Evolutionary conservation across 2,113 vertebrate genomes (phyloP).

Genomic region (Corynorhinus townsendii): DNA sequence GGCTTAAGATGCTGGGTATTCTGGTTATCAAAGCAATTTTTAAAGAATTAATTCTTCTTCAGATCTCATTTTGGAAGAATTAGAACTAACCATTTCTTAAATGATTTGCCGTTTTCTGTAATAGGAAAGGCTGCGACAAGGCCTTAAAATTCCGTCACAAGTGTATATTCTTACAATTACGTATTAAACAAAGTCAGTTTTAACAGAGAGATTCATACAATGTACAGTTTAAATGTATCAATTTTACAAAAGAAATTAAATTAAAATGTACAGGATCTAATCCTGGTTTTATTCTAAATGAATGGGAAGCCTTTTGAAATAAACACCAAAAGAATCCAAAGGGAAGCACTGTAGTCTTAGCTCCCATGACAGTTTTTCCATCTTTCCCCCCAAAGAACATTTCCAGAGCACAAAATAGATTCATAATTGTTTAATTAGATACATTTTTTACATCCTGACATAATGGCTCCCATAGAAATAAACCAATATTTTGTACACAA

Average conservation of each 20-base stretch:
- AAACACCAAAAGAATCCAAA: neutral
- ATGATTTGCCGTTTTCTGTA: slow-evolving; percentile 15
- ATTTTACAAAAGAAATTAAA: slow-evolving; percentile 24
- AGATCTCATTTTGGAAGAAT: neutral
- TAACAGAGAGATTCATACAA: slow-evolving; percentile 15
- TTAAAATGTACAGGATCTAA: neutral
- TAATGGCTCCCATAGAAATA: slow-evolving; percentile 64
- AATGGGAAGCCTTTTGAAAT: neutral
- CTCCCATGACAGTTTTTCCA: neutral
- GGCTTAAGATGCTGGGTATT: neutral
- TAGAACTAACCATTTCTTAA: neutral
- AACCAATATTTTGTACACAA: slow-evolving; percentile 63
- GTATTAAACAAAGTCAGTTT: neutral
- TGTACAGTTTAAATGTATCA: neutral
- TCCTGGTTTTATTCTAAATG: slow-evolving; percentile 6
- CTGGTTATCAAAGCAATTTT: neutral
- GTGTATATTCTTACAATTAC: neutral
- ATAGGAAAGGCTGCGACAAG: neutral
- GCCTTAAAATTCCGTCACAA: neutral
- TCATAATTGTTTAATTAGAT: slow-evolving; percentile 69
- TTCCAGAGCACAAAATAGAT: slow-evolving; percentile 60
- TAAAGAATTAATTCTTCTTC: neutral
- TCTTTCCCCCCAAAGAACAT: slow-evolving; percentile 57
- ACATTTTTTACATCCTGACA: slow-evolving; percentile 65
- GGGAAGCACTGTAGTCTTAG: neutral